Evolutionary conservation across 2,113 vertebrate genomes (phyloP).

Genomic region (Ageneiosus marmoratus): DNA sequence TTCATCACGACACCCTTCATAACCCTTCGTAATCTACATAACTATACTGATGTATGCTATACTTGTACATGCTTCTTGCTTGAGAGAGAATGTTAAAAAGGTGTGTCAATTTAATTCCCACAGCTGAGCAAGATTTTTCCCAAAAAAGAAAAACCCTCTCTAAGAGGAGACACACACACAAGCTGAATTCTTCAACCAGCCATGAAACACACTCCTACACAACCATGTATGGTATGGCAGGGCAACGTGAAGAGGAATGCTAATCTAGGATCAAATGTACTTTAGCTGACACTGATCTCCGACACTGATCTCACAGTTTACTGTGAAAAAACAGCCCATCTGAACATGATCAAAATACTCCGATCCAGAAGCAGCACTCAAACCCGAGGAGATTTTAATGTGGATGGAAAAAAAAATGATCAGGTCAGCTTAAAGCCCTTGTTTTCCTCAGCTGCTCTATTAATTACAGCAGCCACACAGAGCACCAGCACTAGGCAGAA

Average conservation of each 20-base stretch:
- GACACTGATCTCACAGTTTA: constrained; percentile 10
- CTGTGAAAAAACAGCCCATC: constrained; percentile 24
- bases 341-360: not conserved
- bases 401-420: not conserved
- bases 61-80: not conserved
- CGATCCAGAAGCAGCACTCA: constrained; percentile 14
- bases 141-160: not conserved
- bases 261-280: constrained; percentile 42
- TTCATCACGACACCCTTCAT: not conserved
- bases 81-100: not conserved
- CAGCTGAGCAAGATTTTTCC: not conserved
- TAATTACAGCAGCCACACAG: constrained; percentile 22
- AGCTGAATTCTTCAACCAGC: constrained; percentile 19
- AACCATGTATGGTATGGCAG: constrained; percentile 48
- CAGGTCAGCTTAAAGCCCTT: constrained; percentile 3
- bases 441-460: constrained; percentile 28
- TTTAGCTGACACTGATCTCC: constrained; percentile 16
- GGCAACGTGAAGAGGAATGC: constrained; percentile 33
- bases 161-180: not conserved
- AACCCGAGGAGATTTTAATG: not conserved
- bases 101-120: not conserved
- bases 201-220: constrained; percentile 21
- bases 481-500: constrained; percentile 46
- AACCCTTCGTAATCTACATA: too few relatives aligned
- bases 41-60: not conserved